Conservation (phyloP, 1,140 invertebrate genomes). For the Polyergus mexicanus region DNA sequence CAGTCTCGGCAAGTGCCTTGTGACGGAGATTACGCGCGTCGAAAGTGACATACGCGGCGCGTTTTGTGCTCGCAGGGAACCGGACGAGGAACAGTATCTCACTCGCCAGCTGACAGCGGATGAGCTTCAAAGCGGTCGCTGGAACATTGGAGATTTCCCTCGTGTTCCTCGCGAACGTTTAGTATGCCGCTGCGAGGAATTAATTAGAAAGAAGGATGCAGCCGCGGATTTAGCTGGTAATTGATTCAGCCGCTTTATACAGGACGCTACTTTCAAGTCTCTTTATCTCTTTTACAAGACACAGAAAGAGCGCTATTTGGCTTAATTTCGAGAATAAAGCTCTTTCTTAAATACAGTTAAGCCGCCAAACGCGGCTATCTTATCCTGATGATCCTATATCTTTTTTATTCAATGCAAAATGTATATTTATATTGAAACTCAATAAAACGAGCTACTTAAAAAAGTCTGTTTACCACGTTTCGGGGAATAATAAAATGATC, state of each 20-base stretch:
- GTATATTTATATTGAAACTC: not conserved
- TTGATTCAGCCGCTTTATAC: slow-evolving; percentile 4
- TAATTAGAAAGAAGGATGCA: not conserved
- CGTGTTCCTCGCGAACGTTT: slow-evolving; percentile 34
- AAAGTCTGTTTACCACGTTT: not conserved
- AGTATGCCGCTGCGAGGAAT: slow-evolving; percentile 56
- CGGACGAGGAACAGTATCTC: slow-evolving; percentile 73
- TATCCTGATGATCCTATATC: not conserved
- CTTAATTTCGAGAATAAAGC: not conserved
- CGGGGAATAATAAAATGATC: not conserved
- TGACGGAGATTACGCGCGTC: slow-evolving; percentile 76
- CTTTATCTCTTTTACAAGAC: slow-evolving; percentile 5
- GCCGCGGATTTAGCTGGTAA: not conserved
- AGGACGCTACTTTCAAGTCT: not conserved
- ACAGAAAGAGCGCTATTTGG: not conserved
- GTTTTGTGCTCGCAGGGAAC: slow-evolving; percentile 76
- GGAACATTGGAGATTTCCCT: slow-evolving; percentile 54
- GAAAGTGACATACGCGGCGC: not conserved
- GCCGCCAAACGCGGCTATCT: no score
- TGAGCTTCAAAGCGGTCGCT: slow-evolving; percentile 62
- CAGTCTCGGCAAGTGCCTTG: slow-evolving; percentile 77
- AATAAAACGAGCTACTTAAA: not conserved
- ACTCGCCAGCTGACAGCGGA: slow-evolving; percentile 69
- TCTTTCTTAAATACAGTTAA: not conserved
- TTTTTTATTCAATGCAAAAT: not conserved